Evolutionary conservation across 2,113 vertebrate species (phyloP).

Genomic region (Psilopogon haemacephalus): DNA sequence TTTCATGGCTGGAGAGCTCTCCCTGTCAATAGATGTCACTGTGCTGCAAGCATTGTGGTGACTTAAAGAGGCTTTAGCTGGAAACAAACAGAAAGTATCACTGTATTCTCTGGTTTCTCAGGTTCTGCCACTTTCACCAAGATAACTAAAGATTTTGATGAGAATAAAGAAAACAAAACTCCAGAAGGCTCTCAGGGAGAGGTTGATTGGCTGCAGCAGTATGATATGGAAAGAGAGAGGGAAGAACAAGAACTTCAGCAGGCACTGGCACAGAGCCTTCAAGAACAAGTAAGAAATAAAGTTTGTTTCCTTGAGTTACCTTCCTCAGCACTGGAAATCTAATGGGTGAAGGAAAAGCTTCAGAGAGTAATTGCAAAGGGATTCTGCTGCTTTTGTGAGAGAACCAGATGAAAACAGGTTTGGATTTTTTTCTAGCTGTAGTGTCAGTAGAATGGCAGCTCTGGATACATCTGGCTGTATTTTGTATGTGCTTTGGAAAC

Average conservation of each 20-base stretch:
- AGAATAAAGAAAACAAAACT: conserved; percentile 99
- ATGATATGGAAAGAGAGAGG: conserved; percentile 89
- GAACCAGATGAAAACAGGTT: background rate
- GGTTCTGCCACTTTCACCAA: conserved; percentile 75
- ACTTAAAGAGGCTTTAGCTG: background rate
- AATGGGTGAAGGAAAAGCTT: background rate
- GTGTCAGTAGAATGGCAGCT: background rate
- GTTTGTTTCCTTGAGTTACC: background rate
- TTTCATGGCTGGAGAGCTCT: background rate
- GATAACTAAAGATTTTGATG: conserved; percentile 90
- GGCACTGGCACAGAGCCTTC: conserved; percentile 94
- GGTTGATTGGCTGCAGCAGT: conserved; percentile 95
- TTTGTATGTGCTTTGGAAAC: background rate
- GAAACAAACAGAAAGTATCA: background rate
- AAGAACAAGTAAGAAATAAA: conserved; percentile 88
- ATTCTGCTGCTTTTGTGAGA: background rate
- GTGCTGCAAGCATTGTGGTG: background rate
- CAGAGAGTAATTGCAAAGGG: background rate
- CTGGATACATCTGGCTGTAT: background rate
- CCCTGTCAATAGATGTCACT: conserved; percentile 57
- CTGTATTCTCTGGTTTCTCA: conserved; percentile 51
- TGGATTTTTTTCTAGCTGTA: background rate
- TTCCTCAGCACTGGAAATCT: background rate
- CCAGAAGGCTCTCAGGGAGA: conserved; percentile 89
- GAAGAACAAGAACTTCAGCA: conserved; percentile 98